Evolutionary conservation across 2,113 vertebrate genomes (phyloP), one percentile per base, ranked within the genome.

Genomic region (Tautogolabrus adspersus): DNA sequence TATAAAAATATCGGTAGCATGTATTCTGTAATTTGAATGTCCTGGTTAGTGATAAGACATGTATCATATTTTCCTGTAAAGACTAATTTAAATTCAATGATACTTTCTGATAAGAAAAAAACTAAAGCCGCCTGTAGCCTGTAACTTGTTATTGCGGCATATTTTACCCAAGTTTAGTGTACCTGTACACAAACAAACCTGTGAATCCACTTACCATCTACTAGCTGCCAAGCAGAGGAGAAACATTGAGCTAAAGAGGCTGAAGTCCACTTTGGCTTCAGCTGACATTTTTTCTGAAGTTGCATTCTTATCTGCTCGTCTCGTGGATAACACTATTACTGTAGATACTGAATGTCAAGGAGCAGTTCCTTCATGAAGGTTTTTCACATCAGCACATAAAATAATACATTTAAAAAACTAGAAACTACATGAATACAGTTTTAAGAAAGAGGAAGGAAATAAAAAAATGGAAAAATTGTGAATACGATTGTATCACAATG

Each of bases 181-280:
- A 34, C 59, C 22, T 5, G 8, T 16, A 63, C 23, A 21, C 23
- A 16, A 8, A 42, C 62, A 26, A 19, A 26, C 61, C 61, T 63
- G 46, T 13, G 13, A 12, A 51, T 51, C 26, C 46, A 30, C 34
- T 67, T 21, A 13, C 6, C 13, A 44, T 44, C 0, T 21, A 18
- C 23, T 7, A 16, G 23, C 46, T 49, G 23, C 18, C 68, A 30
- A 69, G 46, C 52, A 49, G 54, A 34, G 62, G 37, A 16, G 62
- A 55, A 21, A 38, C 10, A 3, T 26, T 56, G 52, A 67, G 72
- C 69, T 77, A 56, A 64, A 64, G 21, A 76, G 54, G 55, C 61
- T 55, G 71, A 60, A 72, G 54, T 76, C 67, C 6, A 42, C 57
- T 81, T 75, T 58, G n/a, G 66, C 44, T 75, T 69, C 37, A 66